These are phyloP conservation scores for Eutolmus rufibarbis DNA, from an alignment of 2,888 invertebrate species.

Conservation along the genomic window DNA sequence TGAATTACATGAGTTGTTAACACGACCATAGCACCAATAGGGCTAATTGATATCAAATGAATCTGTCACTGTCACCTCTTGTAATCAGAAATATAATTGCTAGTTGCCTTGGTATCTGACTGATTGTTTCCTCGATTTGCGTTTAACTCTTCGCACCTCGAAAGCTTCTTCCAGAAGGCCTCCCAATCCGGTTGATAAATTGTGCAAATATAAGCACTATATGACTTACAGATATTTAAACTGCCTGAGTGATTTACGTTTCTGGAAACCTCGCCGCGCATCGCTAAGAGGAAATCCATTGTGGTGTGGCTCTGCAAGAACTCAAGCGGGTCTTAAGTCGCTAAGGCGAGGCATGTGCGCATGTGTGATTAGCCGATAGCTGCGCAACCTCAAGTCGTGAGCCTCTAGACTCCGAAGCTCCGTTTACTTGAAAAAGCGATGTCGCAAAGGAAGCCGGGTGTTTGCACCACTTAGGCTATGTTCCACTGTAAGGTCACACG, in stretches of 20 bases:
- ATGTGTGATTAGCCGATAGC: not conserved
- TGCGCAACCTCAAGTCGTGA: not conserved
- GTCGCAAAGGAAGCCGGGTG: not conserved
- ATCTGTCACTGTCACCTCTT: not conserved
- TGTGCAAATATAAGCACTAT: not conserved
- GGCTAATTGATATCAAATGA: not conserved
- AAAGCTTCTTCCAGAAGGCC: not conserved
- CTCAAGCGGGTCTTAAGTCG: not conserved
- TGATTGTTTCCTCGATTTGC: not conserved
- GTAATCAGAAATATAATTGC: not conserved
- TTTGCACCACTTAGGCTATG: not conserved
- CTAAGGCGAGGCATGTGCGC: not conserved
- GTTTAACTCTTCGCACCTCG: not conserved
- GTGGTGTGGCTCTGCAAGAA: not conserved
- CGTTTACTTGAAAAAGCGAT: not conserved
- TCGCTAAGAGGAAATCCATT: not conserved
- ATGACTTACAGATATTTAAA: not conserved
- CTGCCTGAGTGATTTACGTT: not conserved
- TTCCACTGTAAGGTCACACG: not conserved
- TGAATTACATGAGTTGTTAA: too few relatives aligned
- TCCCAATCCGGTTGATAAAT: not conserved
- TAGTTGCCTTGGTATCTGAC: not conserved
- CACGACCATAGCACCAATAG: too few relatives aligned
- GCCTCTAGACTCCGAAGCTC: not conserved
- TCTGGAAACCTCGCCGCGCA: not conserved